Evolutionary conservation across 2,113 vertebrate species (phyloP), one percentile per base, ranked within the genome.

Genomic region (Plotosus lineatus): DNA sequence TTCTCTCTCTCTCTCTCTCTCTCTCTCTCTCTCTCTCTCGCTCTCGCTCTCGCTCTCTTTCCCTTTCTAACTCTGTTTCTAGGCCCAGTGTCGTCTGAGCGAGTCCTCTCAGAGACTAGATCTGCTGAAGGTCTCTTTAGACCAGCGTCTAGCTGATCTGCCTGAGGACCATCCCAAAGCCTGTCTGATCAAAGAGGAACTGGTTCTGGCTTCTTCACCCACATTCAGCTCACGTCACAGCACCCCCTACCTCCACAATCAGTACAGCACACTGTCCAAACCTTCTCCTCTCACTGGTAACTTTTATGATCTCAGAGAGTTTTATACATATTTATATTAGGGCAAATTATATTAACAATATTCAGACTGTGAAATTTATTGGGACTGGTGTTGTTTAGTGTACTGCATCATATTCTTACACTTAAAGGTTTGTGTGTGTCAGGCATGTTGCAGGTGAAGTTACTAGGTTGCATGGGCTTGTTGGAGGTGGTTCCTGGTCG

Each of bases 81-180:
- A 94, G 93, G 93, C 92, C 0, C 92, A 93, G 86, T 91, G 90
- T 80, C 90, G 92, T 74, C 88, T 96, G 75, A 94, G 93, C 0
- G 96, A 97, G 86, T 95, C 95, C 0, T 95, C 92, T 58, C 95
- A 96, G 89, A 92, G 95, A 53, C 82, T 96, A 88, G 96, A 95
- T 46, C 89, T 97, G 53, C 89, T 97, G 75, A 92, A 92, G 14
- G 92, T 94, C 65, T 94, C 96, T 12, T 90, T 97, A 80, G 95
- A 97, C 82, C 93, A 91, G 58, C 89, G 95, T 31, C 88, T 97
- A 0, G 85, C 92, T 2, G 95, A 96, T 80, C 88, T 96, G 69
- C 96, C 96, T 0, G 92, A 95, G 10, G 95, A 96, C 86, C 95
- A 97, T 80, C 96, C 96, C 3, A 97, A 97, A 82, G 93, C 94